Percentiles rank a stretch among this genome's conserved stretches.
Evolutionary conservation across 2,888 invertebrate genomes (phyloP).

Genomic region (Steinernema hermaphroditum): DNA sequence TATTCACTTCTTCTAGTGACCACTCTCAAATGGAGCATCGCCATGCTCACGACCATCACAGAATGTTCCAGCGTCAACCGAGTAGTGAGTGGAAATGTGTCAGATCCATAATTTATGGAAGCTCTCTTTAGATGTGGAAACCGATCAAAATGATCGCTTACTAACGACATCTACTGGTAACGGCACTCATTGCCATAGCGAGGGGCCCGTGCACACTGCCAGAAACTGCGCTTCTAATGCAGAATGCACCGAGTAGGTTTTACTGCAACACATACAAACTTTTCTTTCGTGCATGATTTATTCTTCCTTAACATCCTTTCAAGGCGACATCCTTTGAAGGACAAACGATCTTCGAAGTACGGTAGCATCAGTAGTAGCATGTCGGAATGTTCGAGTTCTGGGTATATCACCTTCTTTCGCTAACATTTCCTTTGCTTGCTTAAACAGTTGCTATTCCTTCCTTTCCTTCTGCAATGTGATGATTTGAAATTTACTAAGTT

Average conservation of each 20-base stretch:
- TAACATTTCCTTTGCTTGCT: not conserved
- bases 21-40: constrained; percentile 24
- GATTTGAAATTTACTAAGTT: not conserved
- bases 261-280: too few relatives aligned
- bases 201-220: not conserved
- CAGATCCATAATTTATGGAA: too few relatives aligned
- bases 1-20: not conserved
- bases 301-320: not conserved
- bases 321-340: not conserved
- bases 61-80: not conserved
- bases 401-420: not conserved
- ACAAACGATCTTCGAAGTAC: constrained; percentile 1
- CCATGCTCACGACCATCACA: constrained; percentile 21
- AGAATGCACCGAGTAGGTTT: constrained; percentile 24
- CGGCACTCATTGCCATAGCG: not conserved
- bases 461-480: not conserved
- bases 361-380: constrained; percentile 20
- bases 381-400: constrained; percentile 10
- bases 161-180: not conserved
- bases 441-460: not conserved
- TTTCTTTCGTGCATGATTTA: constrained; percentile 17
- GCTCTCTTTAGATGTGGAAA: not conserved
- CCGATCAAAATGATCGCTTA: not conserved
- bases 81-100: too few relatives aligned
- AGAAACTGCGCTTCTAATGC: not conserved